These are phyloP conservation scores for Akabosia matsudoensis DNA, from an alignment of 1,140 invertebrate genomes.

Conservation along the genomic window DNA sequence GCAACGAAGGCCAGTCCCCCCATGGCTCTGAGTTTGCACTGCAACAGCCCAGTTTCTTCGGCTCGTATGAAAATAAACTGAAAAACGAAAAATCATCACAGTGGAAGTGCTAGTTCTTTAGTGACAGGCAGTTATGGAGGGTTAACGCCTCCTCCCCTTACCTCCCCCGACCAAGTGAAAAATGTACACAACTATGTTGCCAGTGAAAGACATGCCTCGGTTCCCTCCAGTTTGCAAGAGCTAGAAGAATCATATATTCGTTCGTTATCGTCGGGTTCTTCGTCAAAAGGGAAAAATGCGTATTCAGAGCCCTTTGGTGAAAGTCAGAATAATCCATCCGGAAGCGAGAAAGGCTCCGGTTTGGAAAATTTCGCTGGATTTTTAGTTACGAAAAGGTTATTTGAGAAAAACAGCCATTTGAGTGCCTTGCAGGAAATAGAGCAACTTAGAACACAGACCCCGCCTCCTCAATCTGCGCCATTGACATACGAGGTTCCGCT, in stretches of 20 bases:
- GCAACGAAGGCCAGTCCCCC: neutral
- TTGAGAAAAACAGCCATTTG: neutral
- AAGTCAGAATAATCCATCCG: neutral
- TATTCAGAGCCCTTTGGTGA: neutral
- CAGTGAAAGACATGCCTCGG: neutral
- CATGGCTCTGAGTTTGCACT: neutral
- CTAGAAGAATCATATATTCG: slow-evolving; percentile 15
- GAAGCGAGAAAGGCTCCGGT: neutral
- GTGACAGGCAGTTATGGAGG: neutral
- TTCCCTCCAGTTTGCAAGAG: slow-evolving; percentile 5
- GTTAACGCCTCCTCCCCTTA: neutral
- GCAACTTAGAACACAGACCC: neutral
- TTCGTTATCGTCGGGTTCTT: neutral
- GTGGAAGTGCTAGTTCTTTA: neutral
- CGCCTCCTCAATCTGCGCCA: neutral
- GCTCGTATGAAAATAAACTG: neutral
- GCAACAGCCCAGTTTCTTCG: slow-evolving; percentile 7
- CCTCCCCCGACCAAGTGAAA: neutral
- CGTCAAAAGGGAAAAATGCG: neutral
- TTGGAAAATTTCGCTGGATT: neutral
- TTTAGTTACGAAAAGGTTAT: neutral
- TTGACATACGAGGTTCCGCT: neutral
- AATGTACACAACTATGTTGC: neutral
- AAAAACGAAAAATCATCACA: neutral
- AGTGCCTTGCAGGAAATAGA: neutral